Base-by-base conservation (phyloP, 2,888 invertebrate species). In the Eurois occulta region DNA sequence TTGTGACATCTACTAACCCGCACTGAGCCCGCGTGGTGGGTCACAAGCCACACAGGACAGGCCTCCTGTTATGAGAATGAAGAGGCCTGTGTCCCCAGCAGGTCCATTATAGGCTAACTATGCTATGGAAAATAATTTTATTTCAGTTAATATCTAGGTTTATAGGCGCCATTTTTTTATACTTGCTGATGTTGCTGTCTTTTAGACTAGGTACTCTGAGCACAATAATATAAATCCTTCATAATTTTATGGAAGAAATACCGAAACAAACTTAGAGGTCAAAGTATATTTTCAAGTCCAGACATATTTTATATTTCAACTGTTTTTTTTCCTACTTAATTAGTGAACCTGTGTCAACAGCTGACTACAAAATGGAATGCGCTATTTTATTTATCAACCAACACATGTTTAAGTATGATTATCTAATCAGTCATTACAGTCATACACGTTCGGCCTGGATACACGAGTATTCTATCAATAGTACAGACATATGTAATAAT, bases 391-490 rank as follows among this genome's bases (percentile, higher is more conserved):
- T 55, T 46, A 24, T 28, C 28, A 77, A 38, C 35, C 11, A 46
- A n/a, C 38, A 41, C 10, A 43, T 43, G 28, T 28, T 1, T 13
- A 18, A 18, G 18, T 41, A 72, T 11, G 13, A 41, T 41, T 48
- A 78, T 66, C 41, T 66, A 43, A 74, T 66, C 65, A 41, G n/a
- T 65, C n/a, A 11, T 28, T 66, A 58, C 65, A 41, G n/a, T 65
- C n/a, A 11, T 28, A 55, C 10, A 48, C 7, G 32, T 72, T 55
- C 55, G n/a, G 13, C 11, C 43, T n/a, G n/a, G n/a, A 13, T 21
- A 55, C n/a, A 66, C 1, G 35, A 52, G 0, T 35, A 41, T 48
- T 48, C 18, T 65, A 58, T 73, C 32, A 41, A 75, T 58, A 66
- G 41, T 5, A 24, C 66, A 74, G 38, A 81, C 21, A 74, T 43